Evolutionary conservation across 2,888 invertebrate species (phyloP), one percentile per base, ranked within the genome.

Genomic region (Phalangium opilio): DNA sequence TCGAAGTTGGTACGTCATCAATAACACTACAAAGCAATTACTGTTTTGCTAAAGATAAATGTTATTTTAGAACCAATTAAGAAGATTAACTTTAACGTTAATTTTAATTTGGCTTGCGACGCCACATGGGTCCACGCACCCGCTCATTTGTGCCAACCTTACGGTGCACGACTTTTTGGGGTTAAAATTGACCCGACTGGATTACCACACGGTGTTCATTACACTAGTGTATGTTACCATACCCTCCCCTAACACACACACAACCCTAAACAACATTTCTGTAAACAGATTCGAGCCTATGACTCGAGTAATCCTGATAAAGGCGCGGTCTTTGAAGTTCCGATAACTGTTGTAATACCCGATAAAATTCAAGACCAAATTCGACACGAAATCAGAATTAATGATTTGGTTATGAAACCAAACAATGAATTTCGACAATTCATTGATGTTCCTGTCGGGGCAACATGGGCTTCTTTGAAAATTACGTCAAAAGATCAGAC

Each of bases 311-410:
- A 81, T 63, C 70, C 83, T 21, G 78, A 77, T 43, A 86, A 90
- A 66, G 96, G 96, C 1, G 81, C 89, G 1, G 74, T 96, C 53
- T 90, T 95, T 69, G 78, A 83, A 61, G 75, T 98, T 54, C 87
- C 93, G 3, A 73, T 96, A 38, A 91, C 93, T 0, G 79, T 93
- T 53, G 74, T 93, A 19, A 79, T 82, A 62, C 85, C 91, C 3
- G 48, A 58, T 35, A 59, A 50, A 20, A 36, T 20, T 48, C 14
- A 10, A n/a, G 52, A 50, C 14, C 14, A 15, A 10, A n/a, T 32
- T 18, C 20, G 15, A 21, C 43, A 38, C 33, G 47, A 43, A 14
- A n/a, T 27, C 11, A 2, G 17, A 8, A 18, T 38, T 38, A 38
- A 5, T 14, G 38, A 18, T 38, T 15, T 38, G 4, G 14, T 38